phyloP scores from a whole-genome alignment of 2,888 invertebrate genomes.

The Nezara viridula region DNA sequence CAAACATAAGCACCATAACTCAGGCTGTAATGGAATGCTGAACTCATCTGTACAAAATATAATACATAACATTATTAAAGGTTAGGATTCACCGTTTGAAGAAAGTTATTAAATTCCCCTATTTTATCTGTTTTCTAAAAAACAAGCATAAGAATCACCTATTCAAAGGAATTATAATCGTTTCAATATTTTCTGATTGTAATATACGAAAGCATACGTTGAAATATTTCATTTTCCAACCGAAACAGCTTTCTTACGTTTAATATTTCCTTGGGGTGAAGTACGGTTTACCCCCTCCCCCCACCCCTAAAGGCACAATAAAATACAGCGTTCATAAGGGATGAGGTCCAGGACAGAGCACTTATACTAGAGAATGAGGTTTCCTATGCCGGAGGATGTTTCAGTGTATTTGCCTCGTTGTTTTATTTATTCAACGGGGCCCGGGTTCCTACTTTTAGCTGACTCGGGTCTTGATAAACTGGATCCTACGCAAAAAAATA shows the following conservation, averaged over 20 bases:
- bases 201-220: neutral
- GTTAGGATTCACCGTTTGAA: too few species aligned
- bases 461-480: constrained; percentile 39
- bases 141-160: too few species aligned
- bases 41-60: too few species aligned
- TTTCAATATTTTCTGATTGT: neutral
- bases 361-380: constrained; percentile 7
- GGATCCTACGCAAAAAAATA: neutral
- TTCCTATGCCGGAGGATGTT: neutral
- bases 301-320: neutral
- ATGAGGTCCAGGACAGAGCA: constrained; percentile 8
- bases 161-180: too few species aligned
- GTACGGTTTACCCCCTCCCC: neutral
- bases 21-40: too few species aligned
- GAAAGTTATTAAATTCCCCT: too few species aligned
- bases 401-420: constrained; percentile 16
- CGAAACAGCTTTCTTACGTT: neutral
- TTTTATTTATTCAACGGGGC: constrained; percentile 26
- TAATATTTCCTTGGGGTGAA: neutral
- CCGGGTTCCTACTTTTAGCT: constrained; percentile 23
- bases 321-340: constrained; percentile 11
- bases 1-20: too few species aligned
- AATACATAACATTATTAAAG: too few species aligned
- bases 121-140: too few species aligned
- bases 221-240: neutral